These are phyloP conservation scores for Zaprionus nigranus DNA, from an alignment of 1,140 invertebrate genomes.

Conservation along the genomic window DNA sequence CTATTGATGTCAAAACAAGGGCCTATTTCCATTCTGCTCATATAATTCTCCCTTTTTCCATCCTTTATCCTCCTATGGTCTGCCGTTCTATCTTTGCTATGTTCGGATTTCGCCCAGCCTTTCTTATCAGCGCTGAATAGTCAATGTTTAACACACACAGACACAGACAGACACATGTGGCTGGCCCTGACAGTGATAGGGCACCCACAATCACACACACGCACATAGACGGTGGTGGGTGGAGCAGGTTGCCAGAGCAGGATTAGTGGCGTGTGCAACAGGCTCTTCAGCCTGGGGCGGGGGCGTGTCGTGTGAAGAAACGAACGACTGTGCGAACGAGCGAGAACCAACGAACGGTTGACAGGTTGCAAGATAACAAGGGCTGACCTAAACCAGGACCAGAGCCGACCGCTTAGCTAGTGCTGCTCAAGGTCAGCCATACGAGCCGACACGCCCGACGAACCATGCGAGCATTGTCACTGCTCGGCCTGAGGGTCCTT, in stretches of 20 bases:
- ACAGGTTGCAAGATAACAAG: constrained; percentile 30
- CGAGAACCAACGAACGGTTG: constrained; percentile 1
- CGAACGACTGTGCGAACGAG: background rate
- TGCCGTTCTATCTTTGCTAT: constrained; percentile 4
- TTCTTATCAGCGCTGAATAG: constrained; percentile 15
- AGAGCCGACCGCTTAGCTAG: constrained; percentile 51
- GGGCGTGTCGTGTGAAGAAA: background rate
- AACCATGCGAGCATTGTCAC: background rate
- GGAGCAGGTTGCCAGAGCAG: constrained; percentile 19
- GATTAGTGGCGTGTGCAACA: constrained; percentile 50
- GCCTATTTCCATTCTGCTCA: background rate
- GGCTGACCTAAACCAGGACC: constrained; percentile 21
- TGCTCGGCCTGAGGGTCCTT: constrained; percentile 4
- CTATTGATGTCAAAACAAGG: background rate
- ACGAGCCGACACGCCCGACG: background rate
- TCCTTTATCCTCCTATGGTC: background rate
- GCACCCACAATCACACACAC: constrained; percentile 13
- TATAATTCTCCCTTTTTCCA: background rate
- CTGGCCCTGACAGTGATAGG: constrained; percentile 17
- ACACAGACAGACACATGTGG: constrained; percentile 8
- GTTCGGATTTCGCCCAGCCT: background rate
- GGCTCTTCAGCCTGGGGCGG: constrained; percentile 5
- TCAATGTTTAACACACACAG: constrained; percentile 6
- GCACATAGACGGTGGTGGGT: constrained; percentile 2
- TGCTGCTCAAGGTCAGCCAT: constrained; percentile 72